phyloP scores from a whole-genome alignment of 2,113 vertebrate genomes.

The Equus przewalskii region DNA sequence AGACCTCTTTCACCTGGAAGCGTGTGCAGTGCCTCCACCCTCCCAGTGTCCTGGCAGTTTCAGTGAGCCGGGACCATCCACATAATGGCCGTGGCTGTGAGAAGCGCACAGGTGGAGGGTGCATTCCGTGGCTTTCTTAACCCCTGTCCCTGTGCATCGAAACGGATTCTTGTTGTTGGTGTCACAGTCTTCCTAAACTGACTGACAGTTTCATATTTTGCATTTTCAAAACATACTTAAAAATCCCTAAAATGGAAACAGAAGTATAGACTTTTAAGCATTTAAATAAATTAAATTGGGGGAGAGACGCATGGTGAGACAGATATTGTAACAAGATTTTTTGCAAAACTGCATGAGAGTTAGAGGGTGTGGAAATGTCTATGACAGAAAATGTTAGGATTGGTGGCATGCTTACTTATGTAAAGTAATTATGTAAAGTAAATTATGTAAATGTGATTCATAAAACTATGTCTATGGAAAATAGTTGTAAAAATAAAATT shows the following conservation, averaged over 20 bases:
- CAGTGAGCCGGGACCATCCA: accelerated
- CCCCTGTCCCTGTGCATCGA: neutral
- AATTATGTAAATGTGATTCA: no score
- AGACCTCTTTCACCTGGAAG: accelerated
- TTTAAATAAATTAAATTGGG: neutral
- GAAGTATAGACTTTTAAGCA: neutral
- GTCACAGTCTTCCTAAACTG: neutral
- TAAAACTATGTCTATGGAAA: neutral
- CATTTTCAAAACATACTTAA: neutral
- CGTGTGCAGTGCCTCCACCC: accelerated
- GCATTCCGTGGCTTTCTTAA: neutral
- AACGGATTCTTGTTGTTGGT: neutral
- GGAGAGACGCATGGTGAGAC: neutral
- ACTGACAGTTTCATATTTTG: neutral
- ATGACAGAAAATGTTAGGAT: accelerated
- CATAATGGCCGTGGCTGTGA: neutral
- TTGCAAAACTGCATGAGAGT: neutral
- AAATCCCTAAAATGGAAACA: neutral
- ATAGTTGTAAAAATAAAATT: neutral
- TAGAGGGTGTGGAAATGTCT: no score
- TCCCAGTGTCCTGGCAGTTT: no score
- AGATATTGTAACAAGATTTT: no score
- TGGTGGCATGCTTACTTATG: neutral
- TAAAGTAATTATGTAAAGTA: neutral
- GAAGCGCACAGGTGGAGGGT: no score